phyloP scores from a whole-genome alignment of 2,113 vertebrate genomes.

The Pelecanoides urinatrix region DNA sequence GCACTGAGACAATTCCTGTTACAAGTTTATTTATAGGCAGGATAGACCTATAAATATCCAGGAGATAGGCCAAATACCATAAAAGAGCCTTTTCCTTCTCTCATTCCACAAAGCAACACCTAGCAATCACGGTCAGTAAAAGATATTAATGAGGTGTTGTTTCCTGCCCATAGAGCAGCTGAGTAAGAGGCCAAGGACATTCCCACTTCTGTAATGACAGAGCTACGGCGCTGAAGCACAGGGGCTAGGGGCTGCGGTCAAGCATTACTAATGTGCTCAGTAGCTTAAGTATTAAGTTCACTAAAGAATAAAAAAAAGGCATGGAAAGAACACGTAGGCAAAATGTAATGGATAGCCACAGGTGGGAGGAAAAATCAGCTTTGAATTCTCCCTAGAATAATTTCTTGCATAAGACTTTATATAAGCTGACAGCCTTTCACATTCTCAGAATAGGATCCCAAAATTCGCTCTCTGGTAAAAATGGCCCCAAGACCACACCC shows the following conservation, averaged over 20 bases:
- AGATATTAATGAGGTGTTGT: not conserved
- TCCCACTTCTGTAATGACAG: not conserved
- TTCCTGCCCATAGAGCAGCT: not conserved
- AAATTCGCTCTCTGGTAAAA: constrained; percentile 15
- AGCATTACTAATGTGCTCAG: not conserved
- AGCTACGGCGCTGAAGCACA: not conserved
- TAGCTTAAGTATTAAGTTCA: constrained; percentile 33
- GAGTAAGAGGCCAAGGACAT: constrained; percentile 11
- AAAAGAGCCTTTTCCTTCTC: not conserved
- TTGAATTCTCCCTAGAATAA: constrained; percentile 54
- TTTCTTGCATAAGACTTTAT: constrained; percentile 65
- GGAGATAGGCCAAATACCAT: not conserved
- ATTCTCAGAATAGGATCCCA: constrained; percentile 43
- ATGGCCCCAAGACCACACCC: not conserved
- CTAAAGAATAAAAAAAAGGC: constrained; percentile 41
- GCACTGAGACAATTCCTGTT: not conserved
- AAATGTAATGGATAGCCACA: constrained; percentile 62
- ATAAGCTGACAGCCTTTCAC: constrained; percentile 54
- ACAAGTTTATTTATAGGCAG: not conserved
- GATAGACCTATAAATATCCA: not conserved
- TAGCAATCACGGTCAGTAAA: not conserved
- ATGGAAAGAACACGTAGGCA: constrained; percentile 24
- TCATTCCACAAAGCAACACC: not conserved
- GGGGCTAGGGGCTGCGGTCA: not conserved
- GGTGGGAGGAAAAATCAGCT: constrained; percentile 61